These are phyloP conservation scores for Anolis sagrei DNA, from an alignment of 2,113 vertebrate species.

Conservation along the genomic window DNA sequence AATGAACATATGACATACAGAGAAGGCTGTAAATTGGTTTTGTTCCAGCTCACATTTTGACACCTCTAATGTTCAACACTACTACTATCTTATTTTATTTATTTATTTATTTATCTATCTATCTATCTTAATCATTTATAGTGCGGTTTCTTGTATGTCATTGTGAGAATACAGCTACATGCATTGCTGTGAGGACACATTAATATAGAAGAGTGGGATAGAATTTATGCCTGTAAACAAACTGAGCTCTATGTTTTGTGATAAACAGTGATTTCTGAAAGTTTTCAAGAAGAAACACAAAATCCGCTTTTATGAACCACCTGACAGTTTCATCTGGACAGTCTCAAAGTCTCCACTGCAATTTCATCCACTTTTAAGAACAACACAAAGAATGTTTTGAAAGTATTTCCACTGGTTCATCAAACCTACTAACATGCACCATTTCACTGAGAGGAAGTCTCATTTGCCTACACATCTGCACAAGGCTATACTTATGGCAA, in stretches of 20 bases:
- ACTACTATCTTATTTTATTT: too few species aligned
- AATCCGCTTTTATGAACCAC: not conserved
- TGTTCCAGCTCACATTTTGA: not conserved
- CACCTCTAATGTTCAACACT: too few species aligned
- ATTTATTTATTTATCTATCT: too few species aligned
- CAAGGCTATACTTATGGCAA: not conserved
- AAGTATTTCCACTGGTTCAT: not conserved
- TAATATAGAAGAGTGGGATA: not conserved
- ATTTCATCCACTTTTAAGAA: not conserved
- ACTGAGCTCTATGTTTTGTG: not conserved
- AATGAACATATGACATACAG: not conserved
- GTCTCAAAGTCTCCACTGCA: not conserved
- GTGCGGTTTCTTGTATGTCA: not conserved
- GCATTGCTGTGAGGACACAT: not conserved
- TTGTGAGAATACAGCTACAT: not conserved
- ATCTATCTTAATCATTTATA: not conserved
- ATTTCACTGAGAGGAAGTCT: conserved; percentile 1
- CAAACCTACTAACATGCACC: not conserved
- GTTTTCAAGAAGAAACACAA: not conserved
- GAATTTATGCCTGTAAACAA: not conserved
- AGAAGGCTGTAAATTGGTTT: not conserved
- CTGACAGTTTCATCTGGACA: not conserved
- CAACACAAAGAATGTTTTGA: not conserved
- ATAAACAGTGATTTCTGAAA: not conserved
- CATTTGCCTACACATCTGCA: not conserved